Percentiles rank a stretch among this genome's conserved stretches.
Conservation (phyloP, 2,888 invertebrate genomes). For the Mythimna pallens region DNA sequence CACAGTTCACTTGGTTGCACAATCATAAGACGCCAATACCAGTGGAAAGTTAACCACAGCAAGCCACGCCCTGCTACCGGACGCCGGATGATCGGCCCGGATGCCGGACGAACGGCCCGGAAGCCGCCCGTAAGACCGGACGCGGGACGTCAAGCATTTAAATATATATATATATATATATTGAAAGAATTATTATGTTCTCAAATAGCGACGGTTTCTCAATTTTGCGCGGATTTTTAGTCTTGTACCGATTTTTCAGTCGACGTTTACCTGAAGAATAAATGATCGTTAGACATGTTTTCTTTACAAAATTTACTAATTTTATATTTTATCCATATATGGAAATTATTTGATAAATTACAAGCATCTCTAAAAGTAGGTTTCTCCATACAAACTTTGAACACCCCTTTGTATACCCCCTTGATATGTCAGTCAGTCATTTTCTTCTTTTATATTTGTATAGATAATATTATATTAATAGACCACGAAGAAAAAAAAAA, state of each 20-base stretch:
- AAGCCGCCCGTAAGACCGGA: constrained; percentile 24
- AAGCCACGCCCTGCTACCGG: constrained; percentile 29
- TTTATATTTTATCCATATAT: no score
- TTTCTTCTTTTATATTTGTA: no score
- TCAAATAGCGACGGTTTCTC: no score
- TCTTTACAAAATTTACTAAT: no score
- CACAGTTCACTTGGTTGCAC: constrained; percentile 29
- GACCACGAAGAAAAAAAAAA: no score
- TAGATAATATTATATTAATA: no score
- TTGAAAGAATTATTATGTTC: constrained; percentile 25
- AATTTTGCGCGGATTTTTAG: not conserved
- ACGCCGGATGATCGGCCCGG: constrained; percentile 38
- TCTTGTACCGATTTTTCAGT: not conserved
- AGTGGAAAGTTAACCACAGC: constrained; percentile 33
- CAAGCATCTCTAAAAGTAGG: no score
- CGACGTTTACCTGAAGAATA: not conserved
- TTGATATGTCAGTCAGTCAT: no score
- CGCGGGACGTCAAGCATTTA: constrained; percentile 1
- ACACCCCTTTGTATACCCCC: no score
- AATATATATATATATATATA: constrained; percentile 50
- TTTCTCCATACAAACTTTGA: no score
- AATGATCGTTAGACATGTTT: no score
- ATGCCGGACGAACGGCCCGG: constrained; percentile 36
- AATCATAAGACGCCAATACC: constrained; percentile 44
- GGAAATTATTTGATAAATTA: no score